A percentile compares a stretch with the other conserved stretches of the same genome.
phyloP scores from a whole-genome alignment of 2,113 vertebrate species.

The Caranx ignobilis region DNA sequence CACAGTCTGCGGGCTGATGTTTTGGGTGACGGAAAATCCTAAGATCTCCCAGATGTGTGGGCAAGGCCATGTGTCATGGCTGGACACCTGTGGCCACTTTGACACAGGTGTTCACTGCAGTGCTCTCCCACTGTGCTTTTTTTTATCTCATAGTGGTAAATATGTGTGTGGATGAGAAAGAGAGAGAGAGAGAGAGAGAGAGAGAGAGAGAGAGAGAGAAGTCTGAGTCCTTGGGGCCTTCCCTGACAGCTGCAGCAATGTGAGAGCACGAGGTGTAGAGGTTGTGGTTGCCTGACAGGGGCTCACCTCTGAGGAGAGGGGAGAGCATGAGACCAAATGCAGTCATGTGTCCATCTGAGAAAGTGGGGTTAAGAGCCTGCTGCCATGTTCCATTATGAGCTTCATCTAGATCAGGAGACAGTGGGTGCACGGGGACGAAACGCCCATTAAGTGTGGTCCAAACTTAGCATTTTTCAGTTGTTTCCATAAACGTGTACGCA shows the following conservation, averaged over 20 bases:
- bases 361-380: conserved; percentile 72
- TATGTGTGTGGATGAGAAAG: too few species aligned
- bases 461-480: conserved; percentile 24
- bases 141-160: conserved; percentile 1
- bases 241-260: conserved; percentile 74
- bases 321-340: conserved; percentile 47
- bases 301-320: conserved; percentile 55
- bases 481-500: conserved; percentile 11
- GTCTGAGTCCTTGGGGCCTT: conserved; percentile 53
- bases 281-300: conserved; percentile 37
- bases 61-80: not conserved
- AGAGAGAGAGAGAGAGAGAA: conserved; percentile 44
- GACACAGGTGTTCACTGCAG: conserved; percentile 45
- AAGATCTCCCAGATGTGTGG: conserved; percentile 44
- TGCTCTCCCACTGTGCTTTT: conserved; percentile 7
- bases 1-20: conserved; percentile 23
- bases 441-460: conserved; percentile 27
- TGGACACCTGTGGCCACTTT: conserved; percentile 46
- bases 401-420: conserved; percentile 61
- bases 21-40: conserved; percentile 23
- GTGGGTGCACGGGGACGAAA: conserved; percentile 34
- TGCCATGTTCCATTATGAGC: conserved; percentile 71
- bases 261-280: conserved; percentile 48
- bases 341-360: conserved; percentile 59
- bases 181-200: conserved; percentile 3